Evolutionary conservation across 2,888 invertebrate genomes (phyloP), one percentile per base, ranked within the genome.

Genomic region (Meiosimyza decipiens): DNA sequence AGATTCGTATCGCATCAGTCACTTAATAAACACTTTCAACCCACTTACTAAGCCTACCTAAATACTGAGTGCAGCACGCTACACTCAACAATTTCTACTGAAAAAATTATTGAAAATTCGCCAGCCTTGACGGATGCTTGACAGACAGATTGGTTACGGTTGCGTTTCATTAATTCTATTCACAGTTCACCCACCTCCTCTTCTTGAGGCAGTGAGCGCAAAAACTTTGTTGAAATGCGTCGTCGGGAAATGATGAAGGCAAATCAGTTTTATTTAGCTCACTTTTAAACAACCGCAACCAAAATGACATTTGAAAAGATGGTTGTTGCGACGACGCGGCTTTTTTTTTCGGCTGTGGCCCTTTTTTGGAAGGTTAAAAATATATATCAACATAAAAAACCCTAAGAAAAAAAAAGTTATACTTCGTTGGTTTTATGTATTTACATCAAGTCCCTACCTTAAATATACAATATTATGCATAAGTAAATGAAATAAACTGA

Each of bases 211-310:
- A 59, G 66, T 13, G 15, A 18, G 49, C 40, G 55, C 49, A 52
- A 67, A 33, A 33, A 28, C 47, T 51, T 64, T 18, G 40, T 57
- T 33, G 1, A 18, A 18, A 49, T 40, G 7, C 33, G n/a, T 40
- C 22, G 40, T 51, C 59, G 68, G 75, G 68, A 73, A 73, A 75
- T 75, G 75, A 71, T 64, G 69, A 60, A 40, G 40, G 73, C 71
- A 73, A 75, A 75, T 75, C 63, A 73, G 73, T 73, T 75, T 75
- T 75, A 75, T 75, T 75, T 73, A 75, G 73, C 73, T 73, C 75
- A 69, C 63, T 73, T 73, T 73, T 68, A 64, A 63, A 63, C 67
- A 71, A 55, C 51, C 73, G 66, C 57, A 51, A 22, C 18, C 11
- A 16, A 60, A 16, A n/a, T 22, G 6, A 7, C 40, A 7, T 22